Percentiles rank a stretch among this genome's conserved stretches.
These are phyloP conservation scores for Coryphaenoides rupestris DNA, from an alignment of 2,113 vertebrate species.

Conservation along the genomic window DNA sequence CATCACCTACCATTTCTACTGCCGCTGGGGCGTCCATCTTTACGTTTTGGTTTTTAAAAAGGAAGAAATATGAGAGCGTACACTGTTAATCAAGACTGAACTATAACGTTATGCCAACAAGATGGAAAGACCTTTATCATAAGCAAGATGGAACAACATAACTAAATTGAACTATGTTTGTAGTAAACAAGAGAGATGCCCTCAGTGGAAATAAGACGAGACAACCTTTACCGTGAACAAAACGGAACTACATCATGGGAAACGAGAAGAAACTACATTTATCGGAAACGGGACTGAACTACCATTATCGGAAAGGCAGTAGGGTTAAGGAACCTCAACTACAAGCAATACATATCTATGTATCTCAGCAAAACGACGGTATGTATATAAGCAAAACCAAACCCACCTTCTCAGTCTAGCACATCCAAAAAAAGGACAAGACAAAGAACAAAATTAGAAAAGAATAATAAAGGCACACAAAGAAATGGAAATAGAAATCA, in stretches of 20 bases:
- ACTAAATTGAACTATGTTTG: too few species aligned
- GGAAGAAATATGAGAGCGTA: conserved; percentile 24
- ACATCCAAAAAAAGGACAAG: neutral
- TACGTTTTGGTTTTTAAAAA: conserved; percentile 7
- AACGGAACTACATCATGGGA: too few species aligned
- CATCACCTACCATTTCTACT: conserved; percentile 52
- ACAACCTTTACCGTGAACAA: too few species aligned
- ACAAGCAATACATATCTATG: too few species aligned
- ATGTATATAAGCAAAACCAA: neutral
- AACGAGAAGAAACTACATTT: neutral
- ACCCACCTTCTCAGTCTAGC: neutral
- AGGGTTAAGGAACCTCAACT: neutral
- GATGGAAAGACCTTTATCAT: too few species aligned
- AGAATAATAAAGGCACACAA: too few species aligned
- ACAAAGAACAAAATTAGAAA: too few species aligned
- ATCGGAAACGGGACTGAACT: conserved; percentile 7
- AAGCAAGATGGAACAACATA: too few species aligned
- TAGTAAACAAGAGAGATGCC: too few species aligned
- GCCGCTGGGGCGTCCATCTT: conserved; percentile 40
- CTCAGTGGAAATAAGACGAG: too few species aligned
- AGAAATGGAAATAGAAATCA: neutral
- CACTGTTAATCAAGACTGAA: conserved; percentile 6
- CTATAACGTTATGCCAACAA: too few species aligned
- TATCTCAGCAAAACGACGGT: too few species aligned
- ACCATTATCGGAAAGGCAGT: neutral